phyloP scores from a whole-genome alignment of 2,113 vertebrate genomes.

The Lycocorax pyrrhopterus region DNA sequence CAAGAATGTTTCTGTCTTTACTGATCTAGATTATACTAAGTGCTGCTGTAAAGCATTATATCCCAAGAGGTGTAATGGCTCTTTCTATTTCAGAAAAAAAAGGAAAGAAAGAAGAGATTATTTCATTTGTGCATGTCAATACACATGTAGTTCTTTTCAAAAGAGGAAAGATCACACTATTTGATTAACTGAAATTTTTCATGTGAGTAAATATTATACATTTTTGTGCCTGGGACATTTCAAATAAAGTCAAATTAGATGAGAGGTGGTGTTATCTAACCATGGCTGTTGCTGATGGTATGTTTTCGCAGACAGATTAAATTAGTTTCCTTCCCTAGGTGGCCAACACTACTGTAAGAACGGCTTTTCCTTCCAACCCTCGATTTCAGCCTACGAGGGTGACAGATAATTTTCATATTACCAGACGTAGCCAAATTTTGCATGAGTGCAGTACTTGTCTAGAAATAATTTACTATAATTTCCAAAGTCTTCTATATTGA shows the following conservation, averaged over 20 bases:
- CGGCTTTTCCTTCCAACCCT: not conserved
- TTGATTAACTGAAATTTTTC: not conserved
- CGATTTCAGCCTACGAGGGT: not conserved
- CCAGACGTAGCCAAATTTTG: not conserved
- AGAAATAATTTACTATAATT: not conserved
- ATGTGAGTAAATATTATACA: not conserved
- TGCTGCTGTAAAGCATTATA: not conserved
- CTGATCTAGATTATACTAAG: not conserved
- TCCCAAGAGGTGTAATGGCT: not conserved
- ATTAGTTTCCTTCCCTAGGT: not conserved
- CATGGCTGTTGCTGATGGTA: not conserved
- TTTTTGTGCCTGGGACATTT: not conserved
- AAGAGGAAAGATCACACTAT: not conserved
- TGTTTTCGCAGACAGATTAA: not conserved
- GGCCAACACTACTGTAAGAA: not conserved
- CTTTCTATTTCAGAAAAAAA: not conserved
- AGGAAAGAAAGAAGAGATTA: accelerated
- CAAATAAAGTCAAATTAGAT: not conserved
- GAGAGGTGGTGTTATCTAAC: not conserved
- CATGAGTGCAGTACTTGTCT: not conserved
- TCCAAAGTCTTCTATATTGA: not conserved
- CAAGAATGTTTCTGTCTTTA: not conserved
- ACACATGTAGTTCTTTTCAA: not conserved
- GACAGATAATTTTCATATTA: not conserved
- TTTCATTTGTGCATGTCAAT: not conserved